Conservation (phyloP, 1,140 invertebrate genomes). For the Tetramorium parvispinum region DNA sequence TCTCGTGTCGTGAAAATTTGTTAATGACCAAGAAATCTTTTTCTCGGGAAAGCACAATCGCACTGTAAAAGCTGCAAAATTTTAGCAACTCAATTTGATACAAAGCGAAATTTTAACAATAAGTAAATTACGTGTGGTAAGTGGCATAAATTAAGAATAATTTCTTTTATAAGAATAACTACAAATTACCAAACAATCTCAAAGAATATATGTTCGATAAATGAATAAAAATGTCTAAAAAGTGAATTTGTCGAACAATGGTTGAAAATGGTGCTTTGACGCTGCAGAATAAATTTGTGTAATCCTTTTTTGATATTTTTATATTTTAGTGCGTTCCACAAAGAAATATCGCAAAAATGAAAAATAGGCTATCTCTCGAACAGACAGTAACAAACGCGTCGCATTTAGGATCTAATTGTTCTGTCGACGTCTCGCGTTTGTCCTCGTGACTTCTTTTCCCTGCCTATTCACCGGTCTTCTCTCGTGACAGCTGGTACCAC, state of each 20-base stretch:
- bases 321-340: neutral
- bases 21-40: conserved; percentile 28
- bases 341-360: neutral
- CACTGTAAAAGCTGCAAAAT: neutral
- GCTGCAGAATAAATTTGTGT: neutral
- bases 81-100: neutral
- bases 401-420: conserved; percentile 75
- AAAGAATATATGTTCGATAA: neutral
- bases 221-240: neutral
- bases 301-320: neutral
- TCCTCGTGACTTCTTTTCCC: conserved; percentile 43
- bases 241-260: neutral
- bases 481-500: conserved; percentile 75
- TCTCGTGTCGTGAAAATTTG: conserved; percentile 56
- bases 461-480: conserved; percentile 7
- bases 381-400: conserved; percentile 24
- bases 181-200: neutral
- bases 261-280: neutral
- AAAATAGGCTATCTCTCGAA: conserved; percentile 47
- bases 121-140: neutral
- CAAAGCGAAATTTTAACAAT: neutral
- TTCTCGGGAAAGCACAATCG: neutral
- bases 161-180: neutral
- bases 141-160: neutral
- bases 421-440: conserved; percentile 74